phyloP scores from a whole-genome alignment of 2,113 vertebrate genomes.

The Chrysemys picta region DNA sequence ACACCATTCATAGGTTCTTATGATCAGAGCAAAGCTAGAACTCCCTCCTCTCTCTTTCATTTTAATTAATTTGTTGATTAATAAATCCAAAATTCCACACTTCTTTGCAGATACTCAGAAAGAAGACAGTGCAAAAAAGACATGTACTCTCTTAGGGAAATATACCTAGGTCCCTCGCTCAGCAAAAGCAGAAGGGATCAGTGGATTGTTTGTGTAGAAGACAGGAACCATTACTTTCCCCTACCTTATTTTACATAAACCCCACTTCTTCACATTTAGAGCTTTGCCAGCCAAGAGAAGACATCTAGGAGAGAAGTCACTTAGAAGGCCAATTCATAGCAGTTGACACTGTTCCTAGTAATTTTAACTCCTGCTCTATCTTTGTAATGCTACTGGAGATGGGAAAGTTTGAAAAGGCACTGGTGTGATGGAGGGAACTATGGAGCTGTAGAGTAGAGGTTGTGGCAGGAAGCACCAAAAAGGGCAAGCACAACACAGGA shows the following conservation, averaged over 20 bases:
- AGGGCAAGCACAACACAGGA: not conserved
- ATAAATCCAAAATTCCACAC: not conserved
- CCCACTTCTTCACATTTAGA: not conserved
- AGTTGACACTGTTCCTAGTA: not conserved
- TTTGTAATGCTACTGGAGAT: not conserved
- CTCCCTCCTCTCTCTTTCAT: not conserved
- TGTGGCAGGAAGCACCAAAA: constrained; percentile 3
- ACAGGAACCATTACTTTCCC: not conserved
- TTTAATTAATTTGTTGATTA: not conserved
- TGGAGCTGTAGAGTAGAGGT: not conserved
- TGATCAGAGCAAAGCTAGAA: not conserved
- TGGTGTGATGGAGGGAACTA: not conserved
- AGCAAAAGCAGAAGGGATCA: not conserved
- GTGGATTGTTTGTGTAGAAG: not conserved
- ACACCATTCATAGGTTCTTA: not conserved
- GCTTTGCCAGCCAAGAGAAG: not conserved
- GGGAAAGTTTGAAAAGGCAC: not conserved
- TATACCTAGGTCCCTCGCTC: not conserved
- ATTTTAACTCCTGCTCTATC: not conserved
- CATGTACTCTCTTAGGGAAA: not conserved
- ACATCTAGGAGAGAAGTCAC: not conserved
- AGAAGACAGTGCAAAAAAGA: not conserved
- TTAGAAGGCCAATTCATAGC: not conserved
- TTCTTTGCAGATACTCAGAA: not conserved
- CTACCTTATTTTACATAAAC: not conserved